Base-by-base conservation (phyloP, 2,797 vertebrate genomes). In the Trematomus bernacchii region DNA sequence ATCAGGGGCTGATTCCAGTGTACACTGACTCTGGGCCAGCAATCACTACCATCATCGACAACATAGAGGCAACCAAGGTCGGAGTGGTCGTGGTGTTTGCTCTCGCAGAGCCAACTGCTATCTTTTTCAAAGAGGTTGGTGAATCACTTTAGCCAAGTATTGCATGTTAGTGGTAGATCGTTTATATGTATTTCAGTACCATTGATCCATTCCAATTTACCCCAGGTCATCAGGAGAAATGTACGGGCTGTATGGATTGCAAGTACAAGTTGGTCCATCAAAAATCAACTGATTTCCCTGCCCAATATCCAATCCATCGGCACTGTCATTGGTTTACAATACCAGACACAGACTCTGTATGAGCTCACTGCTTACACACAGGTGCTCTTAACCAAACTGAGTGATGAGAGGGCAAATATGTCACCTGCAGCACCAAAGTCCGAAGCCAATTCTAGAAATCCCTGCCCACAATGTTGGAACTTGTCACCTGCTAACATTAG, bases 191-290 rank as follows among this genome's bases (percentile, higher is more conserved):
- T 6, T 7, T 37, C 33, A 57, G 18, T 27, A 5, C 4, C 19
- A 71, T 13, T 66, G 13, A 61, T 74, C 18, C 2, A 12, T n/a
- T 79, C 12, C 7, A 10, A 42, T 90, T 37, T 37, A 7, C 54
- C 82, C 0, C 87, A 95, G 95, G 93, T 96, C 19, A 94, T 96
- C 78, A 84, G 43, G 61, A 84, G 59, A 14, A 94, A 95, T 23
- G 59, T 95, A 68, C 93, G 91, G 42, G 95, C 89, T 23, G 97
- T 99, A 15, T 99, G 98, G 98, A 85, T 99, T 1, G 96, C 86
- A 73, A 97, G 95, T 0, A 94, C 96, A 42, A 90, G 93, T n/a
- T 99, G 97, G 97, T 48, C 94, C 15, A 65, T 95, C 30, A 75
- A 91, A 0, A 72, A 91, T 2, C 21, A 0, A 18, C 0, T 96